Evolutionary conservation across 2,888 invertebrate species (phyloP).

Genomic region (Timema cristinae): DNA sequence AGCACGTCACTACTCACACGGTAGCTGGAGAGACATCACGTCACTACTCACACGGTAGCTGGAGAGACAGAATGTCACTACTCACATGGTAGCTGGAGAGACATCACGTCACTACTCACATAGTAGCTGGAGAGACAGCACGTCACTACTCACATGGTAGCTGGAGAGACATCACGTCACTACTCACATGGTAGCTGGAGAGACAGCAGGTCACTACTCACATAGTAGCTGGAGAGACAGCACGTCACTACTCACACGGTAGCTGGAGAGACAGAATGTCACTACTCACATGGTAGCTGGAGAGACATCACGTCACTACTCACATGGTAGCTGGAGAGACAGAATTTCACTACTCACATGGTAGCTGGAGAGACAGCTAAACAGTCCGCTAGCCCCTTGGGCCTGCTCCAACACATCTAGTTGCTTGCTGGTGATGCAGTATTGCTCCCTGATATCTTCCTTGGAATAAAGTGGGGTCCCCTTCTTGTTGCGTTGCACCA

Average conservation of each 20-base stretch:
- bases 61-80: background rate
- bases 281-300: too few relatives aligned
- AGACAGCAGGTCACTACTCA: too few relatives aligned
- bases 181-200: too few relatives aligned
- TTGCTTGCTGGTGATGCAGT: conserved; percentile 89
- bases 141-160: too few relatives aligned
- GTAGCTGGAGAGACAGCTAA: conserved; percentile 72
- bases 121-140: background rate
- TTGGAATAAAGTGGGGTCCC: conserved; percentile 71
- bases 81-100: background rate
- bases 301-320: too few relatives aligned
- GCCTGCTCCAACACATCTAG: conserved; percentile 71
- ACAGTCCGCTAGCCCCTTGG: conserved; percentile 57
- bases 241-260: too few relatives aligned
- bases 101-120: background rate
- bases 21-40: background rate
- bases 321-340: too few relatives aligned
- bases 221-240: too few relatives aligned
- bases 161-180: too few relatives aligned
- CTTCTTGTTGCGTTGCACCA: conserved; percentile 39
- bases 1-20: background rate
- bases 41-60: background rate
- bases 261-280: too few relatives aligned
- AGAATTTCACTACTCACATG: conserved; percentile 36
- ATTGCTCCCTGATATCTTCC: conserved; percentile 87